Evolutionary conservation across 2,113 vertebrate species (phyloP), one percentile per base, ranked within the genome.

Genomic region (Rhea americana): DNA sequence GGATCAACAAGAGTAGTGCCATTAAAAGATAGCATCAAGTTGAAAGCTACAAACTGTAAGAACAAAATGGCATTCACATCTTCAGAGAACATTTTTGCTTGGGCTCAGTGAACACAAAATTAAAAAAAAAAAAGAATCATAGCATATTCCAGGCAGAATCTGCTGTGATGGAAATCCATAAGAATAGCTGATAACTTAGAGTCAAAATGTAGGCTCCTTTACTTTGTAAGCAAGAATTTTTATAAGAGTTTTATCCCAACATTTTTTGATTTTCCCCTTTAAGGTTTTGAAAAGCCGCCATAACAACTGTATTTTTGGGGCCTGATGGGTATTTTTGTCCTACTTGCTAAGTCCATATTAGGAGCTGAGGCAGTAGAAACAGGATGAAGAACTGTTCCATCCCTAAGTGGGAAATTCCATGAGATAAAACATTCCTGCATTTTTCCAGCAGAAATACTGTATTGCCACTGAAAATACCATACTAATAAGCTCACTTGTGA

Each of bases 351-450:
- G 96, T 78, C 95, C 91, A 47, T 88, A 94, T 84, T 94, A 94
- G 95, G 91, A 95, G 75, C 91, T 96, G 82, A 97, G 80, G 89
- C 89, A 63, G 89, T 66, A 1, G 18, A 55, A 48, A 89, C 90
- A 96, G 85, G 59, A 81, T 77, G 93, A 93, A 96, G 89, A 96
- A 94, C 93, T 89, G 55, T 93, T 94, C 95, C 94, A 79, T 91
- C 96, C 88, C 95, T 95, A 90, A 97, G 90, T 93, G 92, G 85
- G 95, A 97, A 97, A 97, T 96, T 97, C 97, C 96, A 97, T 94
- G 88, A 97, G 96, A 97, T 93, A 96, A 94, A 96, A 93, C 79
- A 92, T 94, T 93, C 90, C 96, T 97, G 96, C 85, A 76, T 67
- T 90, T 89, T 93, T 97, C 97, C 97, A 93, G 89, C 70, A 93